Evolutionary conservation across 1,140 invertebrate species (phyloP), one percentile per base, ranked within the genome.

Genomic region (Globodera ellingtonae): DNA sequence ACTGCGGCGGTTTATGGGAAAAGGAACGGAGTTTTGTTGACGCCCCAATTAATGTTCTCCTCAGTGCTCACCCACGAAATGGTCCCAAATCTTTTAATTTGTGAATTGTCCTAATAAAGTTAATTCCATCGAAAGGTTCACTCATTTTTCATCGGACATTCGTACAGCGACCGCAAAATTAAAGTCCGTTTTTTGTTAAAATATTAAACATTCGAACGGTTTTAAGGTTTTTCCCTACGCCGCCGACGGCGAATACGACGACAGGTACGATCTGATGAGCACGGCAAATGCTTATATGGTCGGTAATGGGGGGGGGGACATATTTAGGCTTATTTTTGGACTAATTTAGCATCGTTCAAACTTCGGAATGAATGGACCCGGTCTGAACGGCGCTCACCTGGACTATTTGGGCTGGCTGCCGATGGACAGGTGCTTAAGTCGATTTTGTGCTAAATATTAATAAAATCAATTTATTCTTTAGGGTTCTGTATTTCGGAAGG

Each of bases 281-380:
- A 89, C 87, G 15, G 87, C 88, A 13, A 89, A 88, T 74, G 87
- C 87, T n/a, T 89, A 85, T 59, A 88, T 89, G 88, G 75, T 77
- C 8, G 13, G 56, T 18, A 62, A 62, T 6, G 2, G 13, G 65
- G 15, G 52, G 24, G 24, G n/a, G 15, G 35, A 24, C 1, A 78
- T 21, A 10, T 48, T 24, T 21, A 0, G 6, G 7, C 5, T 9
- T 9, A 62, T 62, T 35, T 24, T 18, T 3, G n/a, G 15, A 10
- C 48, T 24, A 6, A 4, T 59, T 77, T 77, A 77, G 75, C 81
- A 88, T 56, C 69, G 74, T 46, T 85, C 86, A 8, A 79, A 76
- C 10, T 89, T 84, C 67, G 88, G 88, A 44, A 85, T 89, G 81
- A 83, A 74, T 72, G 88, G 88, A 8, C 88, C 88, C 15, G 86